Evolutionary conservation across 2,797 vertebrate genomes (phyloP).

Genomic region (Schizopygopsis pylzovi): DNA sequence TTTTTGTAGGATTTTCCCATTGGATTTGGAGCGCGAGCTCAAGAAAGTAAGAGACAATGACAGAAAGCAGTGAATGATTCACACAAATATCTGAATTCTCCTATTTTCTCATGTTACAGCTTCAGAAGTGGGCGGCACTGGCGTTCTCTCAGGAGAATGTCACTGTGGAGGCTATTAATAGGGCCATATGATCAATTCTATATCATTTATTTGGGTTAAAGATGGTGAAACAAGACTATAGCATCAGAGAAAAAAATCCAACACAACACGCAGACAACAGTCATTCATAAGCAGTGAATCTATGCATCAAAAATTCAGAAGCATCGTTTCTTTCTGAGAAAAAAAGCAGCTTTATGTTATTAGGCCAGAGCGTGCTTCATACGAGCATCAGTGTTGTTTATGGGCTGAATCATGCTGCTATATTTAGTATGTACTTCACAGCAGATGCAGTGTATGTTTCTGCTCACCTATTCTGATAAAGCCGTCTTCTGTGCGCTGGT

Average conservation of each 20-base stretch:
- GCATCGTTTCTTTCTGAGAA: not conserved
- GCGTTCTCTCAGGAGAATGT: not conserved
- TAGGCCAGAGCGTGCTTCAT: not conserved
- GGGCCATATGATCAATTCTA: not conserved
- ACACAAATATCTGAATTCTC: not conserved
- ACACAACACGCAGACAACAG: constrained; percentile 1
- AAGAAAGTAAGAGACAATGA: constrained; percentile 4
- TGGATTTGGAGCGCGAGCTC: not conserved
- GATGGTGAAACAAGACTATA: not conserved
- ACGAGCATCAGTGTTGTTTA: not conserved
- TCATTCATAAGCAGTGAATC: not conserved
- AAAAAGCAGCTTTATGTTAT: not conserved
- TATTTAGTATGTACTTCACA: not conserved
- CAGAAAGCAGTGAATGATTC: constrained; percentile 1
- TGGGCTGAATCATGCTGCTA: not conserved
- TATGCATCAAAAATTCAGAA: not conserved
- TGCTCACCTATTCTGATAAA: constrained; percentile 92
- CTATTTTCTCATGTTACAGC: not conserved
- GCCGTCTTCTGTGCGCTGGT: constrained; percentile 89
- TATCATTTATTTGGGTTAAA: not conserved
- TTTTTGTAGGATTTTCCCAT: not conserved
- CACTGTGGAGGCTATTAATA: not conserved
- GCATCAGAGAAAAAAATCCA: not conserved
- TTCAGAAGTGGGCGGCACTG: constrained; percentile 24
- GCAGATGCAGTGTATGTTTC: not conserved